Conservation (phyloP, 2,113 vertebrate species). For the Halcyon malimbica region DNA sequence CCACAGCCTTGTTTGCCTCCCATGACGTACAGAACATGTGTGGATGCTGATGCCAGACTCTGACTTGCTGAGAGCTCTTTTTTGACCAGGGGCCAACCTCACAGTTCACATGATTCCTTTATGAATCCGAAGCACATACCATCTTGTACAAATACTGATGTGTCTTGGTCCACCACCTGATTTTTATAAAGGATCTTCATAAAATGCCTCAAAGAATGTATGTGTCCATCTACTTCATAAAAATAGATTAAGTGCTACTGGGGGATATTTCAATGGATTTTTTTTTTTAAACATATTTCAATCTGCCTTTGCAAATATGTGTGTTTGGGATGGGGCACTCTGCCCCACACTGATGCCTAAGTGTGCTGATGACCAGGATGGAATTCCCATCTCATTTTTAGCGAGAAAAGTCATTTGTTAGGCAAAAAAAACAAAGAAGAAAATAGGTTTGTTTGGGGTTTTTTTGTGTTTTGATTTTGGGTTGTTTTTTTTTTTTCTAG, state of each 20-base stretch:
- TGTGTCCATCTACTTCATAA: not conserved
- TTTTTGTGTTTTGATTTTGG: too few relatives aligned
- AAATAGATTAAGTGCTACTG: not conserved
- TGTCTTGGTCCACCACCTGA: not conserved
- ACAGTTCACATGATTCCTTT: not conserved
- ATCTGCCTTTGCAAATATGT: not conserved
- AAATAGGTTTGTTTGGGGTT: fast-evolving
- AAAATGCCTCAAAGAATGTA: not conserved
- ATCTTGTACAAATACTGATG: not conserved
- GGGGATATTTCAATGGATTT: not conserved
- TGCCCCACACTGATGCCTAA: not conserved
- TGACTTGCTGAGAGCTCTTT: not conserved
- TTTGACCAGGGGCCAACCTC: not conserved
- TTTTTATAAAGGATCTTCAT: not conserved
- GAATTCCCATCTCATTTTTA: not conserved
- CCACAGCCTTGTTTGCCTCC: not conserved
- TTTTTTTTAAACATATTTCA: not conserved
- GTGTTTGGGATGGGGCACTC: not conserved
- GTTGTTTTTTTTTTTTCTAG: not conserved
- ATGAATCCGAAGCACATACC: not conserved
- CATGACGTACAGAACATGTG: not conserved
- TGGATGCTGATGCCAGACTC: not conserved
- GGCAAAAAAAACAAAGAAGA: not conserved
- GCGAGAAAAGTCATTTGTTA: not conserved
- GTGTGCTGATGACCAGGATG: not conserved